These are phyloP conservation scores for Rallus crepitans DNA, from an alignment of 2,797 vertebrate genomes.

Conservation along the genomic window DNA sequence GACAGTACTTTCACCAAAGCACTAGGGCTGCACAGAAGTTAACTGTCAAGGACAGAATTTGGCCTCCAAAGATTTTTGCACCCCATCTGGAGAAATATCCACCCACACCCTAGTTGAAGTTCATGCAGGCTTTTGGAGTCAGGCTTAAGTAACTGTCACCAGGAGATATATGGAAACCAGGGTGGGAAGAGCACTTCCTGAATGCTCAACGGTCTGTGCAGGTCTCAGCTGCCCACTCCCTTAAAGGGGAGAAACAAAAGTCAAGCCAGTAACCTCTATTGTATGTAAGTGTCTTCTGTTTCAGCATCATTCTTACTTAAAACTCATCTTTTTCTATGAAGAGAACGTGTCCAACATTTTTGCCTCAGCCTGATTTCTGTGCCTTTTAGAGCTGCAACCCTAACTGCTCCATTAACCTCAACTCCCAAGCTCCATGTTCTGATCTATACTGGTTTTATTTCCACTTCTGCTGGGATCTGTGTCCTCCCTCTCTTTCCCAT, in stretches of 20 bases:
- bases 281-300: background rate
- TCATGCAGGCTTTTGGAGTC: constrained; percentile 36
- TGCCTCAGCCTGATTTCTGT: background rate
- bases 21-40: constrained; percentile 36
- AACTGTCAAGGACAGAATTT: constrained; percentile 55
- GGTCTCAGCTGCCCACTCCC: constrained; percentile 42
- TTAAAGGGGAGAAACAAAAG: background rate
- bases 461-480: background rate
- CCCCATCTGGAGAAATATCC: constrained; percentile 49
- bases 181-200: constrained; percentile 62
- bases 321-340: background rate
- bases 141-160: background rate
- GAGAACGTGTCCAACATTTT: background rate
- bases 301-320: background rate
- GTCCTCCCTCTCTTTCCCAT: background rate
- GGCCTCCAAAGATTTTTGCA: constrained; percentile 59
- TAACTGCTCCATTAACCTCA: background rate
- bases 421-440: background rate
- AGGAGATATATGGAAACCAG: background rate
- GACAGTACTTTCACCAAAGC: constrained; percentile 10
- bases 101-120: constrained; percentile 29
- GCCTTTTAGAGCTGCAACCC: background rate
- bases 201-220: background rate
- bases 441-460: background rate
- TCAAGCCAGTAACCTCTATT: background rate